Evolutionary conservation across 2,113 vertebrate genomes (phyloP).

Genomic region (Galeopterus variegatus): DNA sequence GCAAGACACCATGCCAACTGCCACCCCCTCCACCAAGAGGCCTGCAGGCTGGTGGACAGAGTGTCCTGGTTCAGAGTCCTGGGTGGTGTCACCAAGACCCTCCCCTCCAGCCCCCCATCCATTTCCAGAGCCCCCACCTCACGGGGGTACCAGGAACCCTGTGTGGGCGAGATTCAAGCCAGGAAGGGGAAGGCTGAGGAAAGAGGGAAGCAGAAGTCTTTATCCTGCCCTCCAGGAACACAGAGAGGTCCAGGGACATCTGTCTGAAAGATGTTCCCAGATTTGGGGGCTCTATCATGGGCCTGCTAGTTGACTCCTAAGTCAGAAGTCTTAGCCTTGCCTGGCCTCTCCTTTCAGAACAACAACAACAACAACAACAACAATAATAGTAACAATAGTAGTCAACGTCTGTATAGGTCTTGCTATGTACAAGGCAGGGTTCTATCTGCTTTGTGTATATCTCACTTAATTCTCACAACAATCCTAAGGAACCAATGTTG

Average conservation of each 20-base stretch:
- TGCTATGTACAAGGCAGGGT: neutral
- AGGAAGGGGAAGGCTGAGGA: neutral
- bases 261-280: neutral
- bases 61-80: neutral
- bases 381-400: neutral
- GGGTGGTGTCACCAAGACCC: neutral
- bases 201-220: neutral
- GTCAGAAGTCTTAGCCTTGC: neutral
- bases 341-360: neutral
- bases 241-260: neutral
- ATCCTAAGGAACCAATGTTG: neutral
- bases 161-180: neutral
- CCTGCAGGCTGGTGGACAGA: neutral
- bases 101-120: neutral
- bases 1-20: neutral
- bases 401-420: neutral
- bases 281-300: neutral
- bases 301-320: neutral
- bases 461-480: neutral
- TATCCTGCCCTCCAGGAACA: neutral
- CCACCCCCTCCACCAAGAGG: neutral
- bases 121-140: neutral
- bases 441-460: neutral
- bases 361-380: neutral
- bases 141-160: neutral